phyloP scores from a whole-genome alignment of 2,888 invertebrate genomes.

The Nasonovia ribisnigri region DNA sequence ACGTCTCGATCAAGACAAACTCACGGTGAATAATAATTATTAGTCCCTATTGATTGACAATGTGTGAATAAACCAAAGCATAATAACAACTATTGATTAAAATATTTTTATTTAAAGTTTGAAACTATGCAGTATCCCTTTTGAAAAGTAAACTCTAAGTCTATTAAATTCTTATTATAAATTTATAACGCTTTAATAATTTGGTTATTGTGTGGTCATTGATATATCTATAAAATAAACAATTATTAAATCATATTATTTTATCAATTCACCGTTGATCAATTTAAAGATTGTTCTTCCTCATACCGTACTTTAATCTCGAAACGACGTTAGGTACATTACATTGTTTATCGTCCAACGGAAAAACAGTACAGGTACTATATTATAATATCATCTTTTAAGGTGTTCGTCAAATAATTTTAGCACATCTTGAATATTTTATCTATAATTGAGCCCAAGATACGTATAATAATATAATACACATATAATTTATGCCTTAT shows the following conservation, averaged over 20 bases:
- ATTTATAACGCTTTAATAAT: background rate
- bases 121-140: background rate
- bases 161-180: background rate
- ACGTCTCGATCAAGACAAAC: background rate
- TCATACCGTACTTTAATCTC: background rate
- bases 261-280: background rate
- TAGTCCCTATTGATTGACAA: background rate
- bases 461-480: background rate
- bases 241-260: background rate
- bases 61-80: background rate
- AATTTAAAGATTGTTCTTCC: background rate
- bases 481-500: background rate
- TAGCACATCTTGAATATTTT: background rate
- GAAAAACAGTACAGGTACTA: too few relatives aligned
- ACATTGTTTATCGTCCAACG: too few relatives aligned
- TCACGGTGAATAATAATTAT: background rate
- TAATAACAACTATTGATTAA: background rate
- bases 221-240: background rate
- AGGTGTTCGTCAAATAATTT: background rate
- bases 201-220: background rate
- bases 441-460: background rate
- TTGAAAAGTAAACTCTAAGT: background rate
- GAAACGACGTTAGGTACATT: background rate
- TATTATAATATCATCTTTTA: background rate
- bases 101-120: background rate